Evolutionary conservation across 2,888 invertebrate species (phyloP).

Genomic region (Gerosis bhagava): DNA sequence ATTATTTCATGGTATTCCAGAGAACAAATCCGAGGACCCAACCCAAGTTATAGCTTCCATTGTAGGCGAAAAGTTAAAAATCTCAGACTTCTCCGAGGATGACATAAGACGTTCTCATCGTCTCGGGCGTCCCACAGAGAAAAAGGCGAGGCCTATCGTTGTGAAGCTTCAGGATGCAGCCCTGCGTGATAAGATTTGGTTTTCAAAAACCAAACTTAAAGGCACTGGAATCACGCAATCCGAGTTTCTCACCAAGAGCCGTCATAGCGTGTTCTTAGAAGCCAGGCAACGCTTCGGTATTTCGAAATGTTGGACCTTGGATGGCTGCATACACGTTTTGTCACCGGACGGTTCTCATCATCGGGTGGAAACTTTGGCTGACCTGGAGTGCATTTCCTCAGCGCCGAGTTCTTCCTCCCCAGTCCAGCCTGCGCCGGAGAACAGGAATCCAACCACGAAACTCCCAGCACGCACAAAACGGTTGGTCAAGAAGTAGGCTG

Average conservation of each 20-base stretch:
- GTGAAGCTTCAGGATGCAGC: conserved; percentile 3
- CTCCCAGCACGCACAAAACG: too few relatives aligned
- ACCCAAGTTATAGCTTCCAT: not conserved
- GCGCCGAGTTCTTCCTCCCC: too few relatives aligned
- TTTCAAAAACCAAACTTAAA: conserved; percentile 16
- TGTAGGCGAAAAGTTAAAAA: conserved; percentile 8
- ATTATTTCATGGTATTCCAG: conserved; percentile 26
- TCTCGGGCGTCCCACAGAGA: too few relatives aligned
- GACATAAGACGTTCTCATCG: conserved; percentile 14
- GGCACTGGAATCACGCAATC: too few relatives aligned
- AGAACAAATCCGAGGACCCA: conserved; percentile 13
- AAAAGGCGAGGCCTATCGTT: conserved; percentile 14
- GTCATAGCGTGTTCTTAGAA: conserved; percentile 17
- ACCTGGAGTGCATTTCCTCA: conserved; percentile 15
- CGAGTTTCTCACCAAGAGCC: conserved; percentile 20
- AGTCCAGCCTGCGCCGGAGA: not conserved
- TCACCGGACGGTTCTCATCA: too few relatives aligned
- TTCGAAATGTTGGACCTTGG: conserved; percentile 23
- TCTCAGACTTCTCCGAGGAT: conserved; percentile 3
- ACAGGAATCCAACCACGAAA: not conserved
- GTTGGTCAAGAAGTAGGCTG: too few relatives aligned
- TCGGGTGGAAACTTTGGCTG: conserved; percentile 7
- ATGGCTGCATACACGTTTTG: conserved; percentile 15
- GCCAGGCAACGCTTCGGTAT: conserved; percentile 22
- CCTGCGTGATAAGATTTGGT: conserved; percentile 12